Evolutionary conservation across 1,140 invertebrate species (phyloP), one percentile per base, ranked within the genome.

Genomic region (Lordiphosa collinella): DNA sequence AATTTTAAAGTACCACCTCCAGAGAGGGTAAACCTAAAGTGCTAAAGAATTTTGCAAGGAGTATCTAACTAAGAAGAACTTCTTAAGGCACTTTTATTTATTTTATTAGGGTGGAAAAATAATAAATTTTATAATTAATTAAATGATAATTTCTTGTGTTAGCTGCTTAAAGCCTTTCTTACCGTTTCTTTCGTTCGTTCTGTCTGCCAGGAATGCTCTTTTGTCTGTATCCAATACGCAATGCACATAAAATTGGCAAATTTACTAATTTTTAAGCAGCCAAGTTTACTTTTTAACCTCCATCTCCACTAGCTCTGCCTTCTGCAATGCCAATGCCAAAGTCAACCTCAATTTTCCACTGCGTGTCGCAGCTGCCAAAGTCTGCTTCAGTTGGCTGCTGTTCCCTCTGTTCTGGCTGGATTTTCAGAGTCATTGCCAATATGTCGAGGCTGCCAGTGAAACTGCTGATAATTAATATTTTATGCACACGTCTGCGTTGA

Each of bases 391-490:
- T 44, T 44, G 25, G 31, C 6, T 37, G 44, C 37, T 55, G 36
- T 22, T 40, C 11, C n/a, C 37, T 14, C 52, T 55, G 40, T 62
- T 55, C 29, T 73, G 62, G 37, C 62, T 38, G 22, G 22, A 34
- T 61, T 59, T 79, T 63, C 74, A 68, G 48, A 68, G 54, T 67
- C 73, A 79, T 79, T 73, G 73, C 74, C 69, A 63, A 68, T 79
- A 73, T 67, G 73, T 68, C 29, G 73, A 56, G 56, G 53, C 37
- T 31, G 64, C 41, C 54, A 36, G 57, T 22, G 48, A 50, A 84
- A 82, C 78, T 74, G 73, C 79, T 74, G 79, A 85, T 85, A 85
- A 85, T 85, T 85, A 85, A 85, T 85, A 85, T 85, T 85, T 85
- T 85, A 85, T 85, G 79, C 79, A 85, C 79, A 85, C 79, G 79